Evolutionary conservation across 2,113 vertebrate genomes (phyloP).

Genomic region (Neofelis nebulosa): DNA sequence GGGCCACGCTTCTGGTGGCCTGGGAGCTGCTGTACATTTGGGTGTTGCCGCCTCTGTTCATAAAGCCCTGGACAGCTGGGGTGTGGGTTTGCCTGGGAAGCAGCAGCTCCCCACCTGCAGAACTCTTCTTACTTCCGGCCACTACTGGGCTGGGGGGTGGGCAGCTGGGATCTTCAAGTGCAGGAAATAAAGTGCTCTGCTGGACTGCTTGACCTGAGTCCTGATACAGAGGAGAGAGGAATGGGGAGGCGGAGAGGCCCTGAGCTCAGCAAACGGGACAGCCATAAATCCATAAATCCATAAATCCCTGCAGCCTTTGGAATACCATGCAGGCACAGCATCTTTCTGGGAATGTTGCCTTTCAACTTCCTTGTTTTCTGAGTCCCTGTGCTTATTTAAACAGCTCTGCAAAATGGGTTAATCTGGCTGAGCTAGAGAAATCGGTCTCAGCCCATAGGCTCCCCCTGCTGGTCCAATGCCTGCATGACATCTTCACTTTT

Average conservation of each 20-base stretch:
- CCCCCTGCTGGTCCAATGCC: constrained; percentile 69
- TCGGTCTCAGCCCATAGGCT: neutral
- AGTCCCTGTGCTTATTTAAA: neutral
- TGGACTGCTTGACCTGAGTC: neutral
- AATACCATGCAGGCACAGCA: neutral
- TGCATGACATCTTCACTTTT: neutral
- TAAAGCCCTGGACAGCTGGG: neutral
- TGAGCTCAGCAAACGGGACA: neutral
- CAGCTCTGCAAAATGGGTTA: neutral
- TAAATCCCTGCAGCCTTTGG: neutral
- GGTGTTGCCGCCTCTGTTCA: neutral
- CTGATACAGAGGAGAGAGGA: neutral
- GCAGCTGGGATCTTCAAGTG: neutral
- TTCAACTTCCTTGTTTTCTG: neutral
- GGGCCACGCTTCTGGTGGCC: neutral
- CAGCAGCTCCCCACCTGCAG: neutral
- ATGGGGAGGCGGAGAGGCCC: neutral
- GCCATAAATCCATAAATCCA: neutral
- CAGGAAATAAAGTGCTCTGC: neutral
- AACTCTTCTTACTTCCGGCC: neutral
- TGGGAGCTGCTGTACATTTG: no score
- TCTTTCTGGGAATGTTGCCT: neutral
- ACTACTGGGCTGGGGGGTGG: neutral
- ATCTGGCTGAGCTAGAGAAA: neutral
- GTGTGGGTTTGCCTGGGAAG: neutral